Conservation (phyloP, 1,140 invertebrate genomes). For the Saxidomus purpurata region DNA sequence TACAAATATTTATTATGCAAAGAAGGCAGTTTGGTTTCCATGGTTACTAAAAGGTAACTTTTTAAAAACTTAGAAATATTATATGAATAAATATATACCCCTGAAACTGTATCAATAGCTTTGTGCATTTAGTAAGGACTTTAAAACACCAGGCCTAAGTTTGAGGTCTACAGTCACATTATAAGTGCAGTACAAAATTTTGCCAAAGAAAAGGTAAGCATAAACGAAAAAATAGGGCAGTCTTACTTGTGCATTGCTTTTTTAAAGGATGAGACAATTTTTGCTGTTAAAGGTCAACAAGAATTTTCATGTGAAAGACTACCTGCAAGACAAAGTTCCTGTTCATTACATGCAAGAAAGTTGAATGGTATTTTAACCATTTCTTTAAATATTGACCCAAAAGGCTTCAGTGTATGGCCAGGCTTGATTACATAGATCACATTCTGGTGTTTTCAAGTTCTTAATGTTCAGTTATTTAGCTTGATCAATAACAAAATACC, state of each 20-base stretch:
- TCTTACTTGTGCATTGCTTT: too few species aligned
- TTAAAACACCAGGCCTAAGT: conserved; percentile 13
- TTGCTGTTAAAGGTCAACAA: too few species aligned
- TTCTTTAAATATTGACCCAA: too few species aligned
- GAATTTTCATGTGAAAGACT: too few species aligned
- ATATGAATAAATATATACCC: conserved; percentile 18
- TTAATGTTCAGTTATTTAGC: not conserved
- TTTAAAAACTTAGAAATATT: conserved; percentile 28
- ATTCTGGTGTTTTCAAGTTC: conserved; percentile 31
- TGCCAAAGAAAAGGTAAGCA: not conserved
- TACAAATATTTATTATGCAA: conserved; percentile 45
- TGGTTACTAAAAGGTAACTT: conserved; percentile 41
- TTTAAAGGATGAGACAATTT: too few species aligned
- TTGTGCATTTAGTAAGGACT: conserved; percentile 39
- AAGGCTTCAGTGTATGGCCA: too few species aligned
- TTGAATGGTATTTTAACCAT: too few species aligned
- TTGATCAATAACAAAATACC: conserved; percentile 46
- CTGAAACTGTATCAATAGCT: conserved; percentile 25
- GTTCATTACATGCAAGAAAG: too few species aligned
- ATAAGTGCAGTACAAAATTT: not conserved
- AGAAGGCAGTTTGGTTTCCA: conserved; percentile 50
- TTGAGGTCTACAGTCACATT: not conserved
- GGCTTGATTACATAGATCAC: too few species aligned
- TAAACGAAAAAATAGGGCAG: too few species aligned
- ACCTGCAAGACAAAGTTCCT: too few species aligned